phyloP scores from a whole-genome alignment of 2,797 vertebrate species.

The Rhadinocentrus ornatus region DNA sequence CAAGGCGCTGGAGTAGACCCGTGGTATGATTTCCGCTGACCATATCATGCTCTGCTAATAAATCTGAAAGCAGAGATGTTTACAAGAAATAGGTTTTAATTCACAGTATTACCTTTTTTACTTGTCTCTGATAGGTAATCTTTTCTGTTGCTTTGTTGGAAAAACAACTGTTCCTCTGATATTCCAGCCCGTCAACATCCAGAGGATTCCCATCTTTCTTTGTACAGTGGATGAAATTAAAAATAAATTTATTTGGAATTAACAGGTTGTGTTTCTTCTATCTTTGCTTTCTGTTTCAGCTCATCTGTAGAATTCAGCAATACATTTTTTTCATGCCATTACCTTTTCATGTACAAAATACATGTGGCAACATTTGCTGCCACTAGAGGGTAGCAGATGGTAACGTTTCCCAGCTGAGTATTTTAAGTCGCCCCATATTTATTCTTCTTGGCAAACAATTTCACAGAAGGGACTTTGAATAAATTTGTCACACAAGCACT shows the following conservation, averaged over 20 bases:
- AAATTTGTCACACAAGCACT: slow-evolving; percentile 21
- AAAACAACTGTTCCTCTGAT: slow-evolving; percentile 49
- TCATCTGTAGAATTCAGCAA: not conserved
- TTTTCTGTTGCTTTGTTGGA: slow-evolving; percentile 62
- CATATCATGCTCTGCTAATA: not conserved
- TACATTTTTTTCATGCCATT: no score
- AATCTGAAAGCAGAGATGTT: not conserved
- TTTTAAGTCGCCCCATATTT: not conserved
- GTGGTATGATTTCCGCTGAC: slow-evolving; percentile 45
- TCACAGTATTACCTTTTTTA: not conserved
- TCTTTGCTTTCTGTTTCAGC: not conserved
- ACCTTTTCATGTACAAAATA: not conserved
- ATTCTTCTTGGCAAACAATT: slow-evolving; percentile 27
- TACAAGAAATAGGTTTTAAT: not conserved
- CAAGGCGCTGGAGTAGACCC: slow-evolving; percentile 91
- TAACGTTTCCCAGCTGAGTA: not conserved
- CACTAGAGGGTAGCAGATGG: slow-evolving; percentile 77
- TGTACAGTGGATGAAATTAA: slow-evolving; percentile 85
- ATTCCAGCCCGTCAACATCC: slow-evolving; percentile 71
- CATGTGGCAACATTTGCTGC: slow-evolving; percentile 26
- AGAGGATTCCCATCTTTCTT: slow-evolving; percentile 79
- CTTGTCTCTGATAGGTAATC: slow-evolving; percentile 40
- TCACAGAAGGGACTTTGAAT: slow-evolving; percentile 21
- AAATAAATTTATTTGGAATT: slow-evolving; percentile 88
- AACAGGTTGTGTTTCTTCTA: slow-evolving; percentile 11